phyloP scores from a whole-genome alignment of 2,113 vertebrate species.

The Monopterus albus region DNA sequence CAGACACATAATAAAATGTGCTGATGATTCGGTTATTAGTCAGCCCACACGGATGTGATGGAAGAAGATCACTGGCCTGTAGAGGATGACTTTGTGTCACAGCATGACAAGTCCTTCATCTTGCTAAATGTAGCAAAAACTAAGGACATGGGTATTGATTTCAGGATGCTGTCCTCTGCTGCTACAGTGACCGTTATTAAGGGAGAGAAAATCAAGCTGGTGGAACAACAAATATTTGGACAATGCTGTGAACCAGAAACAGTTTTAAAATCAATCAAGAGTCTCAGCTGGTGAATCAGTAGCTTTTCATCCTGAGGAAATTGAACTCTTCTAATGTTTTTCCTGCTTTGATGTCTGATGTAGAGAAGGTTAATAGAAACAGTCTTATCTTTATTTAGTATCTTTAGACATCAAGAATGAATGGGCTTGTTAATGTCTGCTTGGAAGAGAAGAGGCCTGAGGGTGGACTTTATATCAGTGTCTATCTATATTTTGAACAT shows the following conservation, averaged over 20 bases:
- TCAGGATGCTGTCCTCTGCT: not conserved
- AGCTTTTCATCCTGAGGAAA: not conserved
- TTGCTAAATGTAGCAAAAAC: constrained; percentile 21
- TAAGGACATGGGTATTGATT: constrained; percentile 29
- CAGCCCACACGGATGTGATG: constrained; percentile 6
- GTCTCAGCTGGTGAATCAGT: not conserved
- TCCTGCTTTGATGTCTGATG: not conserved
- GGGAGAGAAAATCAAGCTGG: not conserved
- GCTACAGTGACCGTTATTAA: constrained; percentile 2
- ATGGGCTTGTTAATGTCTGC: constrained; percentile 8
- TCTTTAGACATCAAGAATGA: constrained; percentile 5
- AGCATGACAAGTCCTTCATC: constrained; percentile 8
- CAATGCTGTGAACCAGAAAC: not conserved
- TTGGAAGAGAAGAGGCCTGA: not conserved
- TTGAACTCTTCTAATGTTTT: not conserved
- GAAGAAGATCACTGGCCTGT: constrained; percentile 18
- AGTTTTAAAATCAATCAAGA: not conserved
- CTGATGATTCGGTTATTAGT: constrained; percentile 29
- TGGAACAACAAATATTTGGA: not conserved
- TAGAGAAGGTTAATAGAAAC: not conserved
- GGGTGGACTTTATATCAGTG: no score
- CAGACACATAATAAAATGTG: constrained; percentile 24
- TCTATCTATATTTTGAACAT: not conserved
- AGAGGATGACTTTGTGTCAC: constrained; percentile 24
- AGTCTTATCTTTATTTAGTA: not conserved